phyloP scores from a whole-genome alignment of 2,888 invertebrate species.

The Drosophila gaucha region DNA sequence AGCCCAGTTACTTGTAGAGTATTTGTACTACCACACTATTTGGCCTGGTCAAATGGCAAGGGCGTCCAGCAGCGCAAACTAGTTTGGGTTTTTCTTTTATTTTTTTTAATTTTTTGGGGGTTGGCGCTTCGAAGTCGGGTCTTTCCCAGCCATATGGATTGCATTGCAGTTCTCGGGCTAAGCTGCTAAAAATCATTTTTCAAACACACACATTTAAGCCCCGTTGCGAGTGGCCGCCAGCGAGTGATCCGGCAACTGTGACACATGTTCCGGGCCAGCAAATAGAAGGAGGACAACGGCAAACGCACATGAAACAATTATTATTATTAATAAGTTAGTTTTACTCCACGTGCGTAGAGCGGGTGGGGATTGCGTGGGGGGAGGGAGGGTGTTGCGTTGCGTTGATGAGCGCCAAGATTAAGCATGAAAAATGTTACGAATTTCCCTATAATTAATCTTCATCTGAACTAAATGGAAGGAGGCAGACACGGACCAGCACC shows the following conservation, averaged over 20 bases:
- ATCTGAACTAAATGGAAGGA: constrained; percentile 55
- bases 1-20: constrained; percentile 1
- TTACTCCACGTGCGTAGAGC: constrained; percentile 57
- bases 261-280: constrained; percentile 63
- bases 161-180: constrained; percentile 33
- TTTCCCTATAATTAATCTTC: constrained; percentile 76
- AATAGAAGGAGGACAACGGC: constrained; percentile 30
- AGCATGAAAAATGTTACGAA: constrained; percentile 79
- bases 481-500: constrained; percentile 31
- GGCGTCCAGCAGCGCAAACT: constrained; percentile 54
- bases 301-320: constrained; percentile 72
- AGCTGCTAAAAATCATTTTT: constrained; percentile 75
- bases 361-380: not conserved
- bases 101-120: constrained; percentile 1
- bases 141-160: constrained; percentile 31
- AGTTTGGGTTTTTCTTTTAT: constrained; percentile 21
- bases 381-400: constrained; percentile 1
- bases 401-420: constrained; percentile 71
- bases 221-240: constrained; percentile 35
- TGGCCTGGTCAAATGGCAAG: constrained; percentile 49
- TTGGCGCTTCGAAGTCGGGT: constrained; percentile 9
- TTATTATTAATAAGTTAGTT: constrained; percentile 78
- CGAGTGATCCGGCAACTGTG: constrained; percentile 58
- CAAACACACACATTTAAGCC: constrained; percentile 60
- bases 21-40: constrained; percentile 14